A percentile compares a stretch with the other conserved stretches of the same genome.
phyloP scores from a whole-genome alignment of 2,113 vertebrate genomes.

The Ctenodactylus gundi region DNA sequence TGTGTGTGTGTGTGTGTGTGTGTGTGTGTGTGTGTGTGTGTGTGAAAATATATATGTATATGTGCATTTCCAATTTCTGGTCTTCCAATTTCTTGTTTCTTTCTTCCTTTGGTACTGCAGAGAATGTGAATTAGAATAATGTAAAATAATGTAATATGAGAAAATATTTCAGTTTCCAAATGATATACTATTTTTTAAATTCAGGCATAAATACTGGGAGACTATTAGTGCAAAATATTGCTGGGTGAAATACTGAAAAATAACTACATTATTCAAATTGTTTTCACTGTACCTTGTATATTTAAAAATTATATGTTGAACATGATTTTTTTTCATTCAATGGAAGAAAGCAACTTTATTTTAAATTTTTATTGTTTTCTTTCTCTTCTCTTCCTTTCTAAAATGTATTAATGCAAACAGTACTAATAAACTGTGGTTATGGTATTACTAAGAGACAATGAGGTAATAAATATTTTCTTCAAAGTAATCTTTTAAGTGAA shows the following conservation, averaged over 20 bases:
- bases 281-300: neutral
- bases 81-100: neutral
- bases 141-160: neutral
- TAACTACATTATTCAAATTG: neutral
- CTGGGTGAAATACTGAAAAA: neutral
- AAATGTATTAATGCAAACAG: neutral
- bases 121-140: neutral
- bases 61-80: no score
- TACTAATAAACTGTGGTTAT: neutral
- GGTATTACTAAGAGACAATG: neutral
- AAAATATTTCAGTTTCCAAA: neutral
- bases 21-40: no score
- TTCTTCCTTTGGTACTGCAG: neutral
- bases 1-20: no score
- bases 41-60: no score
- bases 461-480: neutral
- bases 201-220: neutral
- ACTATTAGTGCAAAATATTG: neutral
- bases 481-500: neutral
- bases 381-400: neutral
- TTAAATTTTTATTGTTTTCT: neutral
- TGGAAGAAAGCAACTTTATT: neutral
- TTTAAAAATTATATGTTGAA: neutral
- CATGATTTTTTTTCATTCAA: neutral
- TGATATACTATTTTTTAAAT: neutral